Conservation (phyloP, 2,113 vertebrate species). For the Eidolon helvum region DNA sequence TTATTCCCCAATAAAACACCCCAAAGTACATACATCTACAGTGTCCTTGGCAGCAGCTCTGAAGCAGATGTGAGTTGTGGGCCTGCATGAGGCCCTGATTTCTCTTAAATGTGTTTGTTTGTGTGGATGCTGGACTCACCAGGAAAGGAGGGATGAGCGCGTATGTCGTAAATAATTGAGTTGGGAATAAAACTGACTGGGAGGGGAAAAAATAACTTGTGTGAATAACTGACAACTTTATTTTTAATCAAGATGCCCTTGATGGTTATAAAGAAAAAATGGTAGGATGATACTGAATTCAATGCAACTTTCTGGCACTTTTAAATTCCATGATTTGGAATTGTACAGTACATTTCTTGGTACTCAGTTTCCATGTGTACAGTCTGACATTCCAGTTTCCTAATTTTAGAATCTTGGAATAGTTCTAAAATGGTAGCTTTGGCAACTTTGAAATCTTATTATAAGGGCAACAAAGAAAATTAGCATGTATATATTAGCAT, state of each 20-base stretch:
- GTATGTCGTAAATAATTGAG: not conserved
- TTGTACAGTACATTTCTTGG: not conserved
- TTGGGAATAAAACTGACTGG: not conserved
- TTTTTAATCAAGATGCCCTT: not conserved
- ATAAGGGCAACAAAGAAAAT: constrained; percentile 65
- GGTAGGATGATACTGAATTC: fast-evolving
- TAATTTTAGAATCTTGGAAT: constrained; percentile 70
- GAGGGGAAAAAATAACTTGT: not conserved
- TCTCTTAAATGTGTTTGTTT: constrained; percentile 18
- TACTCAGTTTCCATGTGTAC: not conserved
- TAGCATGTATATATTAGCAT: not conserved
- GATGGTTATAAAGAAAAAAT: not conserved
- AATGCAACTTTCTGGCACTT: not conserved
- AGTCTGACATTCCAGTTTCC: not conserved
- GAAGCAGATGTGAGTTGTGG: constrained; percentile 44
- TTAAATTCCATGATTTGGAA: not conserved
- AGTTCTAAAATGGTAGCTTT: constrained; percentile 68
- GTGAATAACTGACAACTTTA: not conserved
- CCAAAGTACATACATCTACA: constrained; percentile 47
- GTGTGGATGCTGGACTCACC: not conserved
- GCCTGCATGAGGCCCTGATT: constrained; percentile 39
- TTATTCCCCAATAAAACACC: constrained; percentile 54
- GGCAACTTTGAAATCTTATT: constrained; percentile 69
- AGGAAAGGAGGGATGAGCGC: not conserved
- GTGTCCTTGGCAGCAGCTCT: constrained; percentile 47